Conservation (phyloP, 2,113 vertebrate species). For the Odocoileus hemionus region DNA sequence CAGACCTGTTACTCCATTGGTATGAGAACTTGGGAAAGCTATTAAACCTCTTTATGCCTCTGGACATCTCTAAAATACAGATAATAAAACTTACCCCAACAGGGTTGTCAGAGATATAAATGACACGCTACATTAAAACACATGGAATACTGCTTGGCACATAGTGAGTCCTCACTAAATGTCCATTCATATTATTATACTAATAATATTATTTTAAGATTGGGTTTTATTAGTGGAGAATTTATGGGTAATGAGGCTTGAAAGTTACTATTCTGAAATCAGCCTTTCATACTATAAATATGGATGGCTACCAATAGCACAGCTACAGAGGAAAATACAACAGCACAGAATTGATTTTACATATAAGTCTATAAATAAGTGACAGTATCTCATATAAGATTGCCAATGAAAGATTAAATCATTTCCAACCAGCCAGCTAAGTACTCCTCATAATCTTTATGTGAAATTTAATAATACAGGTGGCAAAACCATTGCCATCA, state of each 20-base stretch:
- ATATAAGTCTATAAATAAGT: conserved; percentile 50
- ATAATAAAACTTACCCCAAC: neutral
- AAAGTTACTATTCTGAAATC: conserved; percentile 24
- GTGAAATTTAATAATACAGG: conserved; percentile 52
- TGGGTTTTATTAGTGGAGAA: conserved; percentile 24
- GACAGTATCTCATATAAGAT: neutral
- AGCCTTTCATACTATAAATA: conserved; percentile 12
- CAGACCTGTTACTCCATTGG: neutral
- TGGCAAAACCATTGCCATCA: conserved; percentile 9
- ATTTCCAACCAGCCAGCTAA: conserved; percentile 38
- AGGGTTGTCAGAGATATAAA: neutral
- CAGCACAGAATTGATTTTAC: conserved; percentile 45
- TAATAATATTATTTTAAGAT: neutral
- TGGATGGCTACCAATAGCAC: neutral
- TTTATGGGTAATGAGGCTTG: conserved; percentile 13
- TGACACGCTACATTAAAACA: neutral
- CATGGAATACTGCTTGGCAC: neutral
- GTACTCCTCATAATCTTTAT: conserved; percentile 7
- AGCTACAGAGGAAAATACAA: conserved; percentile 39
- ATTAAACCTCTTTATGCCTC: neutral
- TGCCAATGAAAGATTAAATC: conserved; percentile 47
- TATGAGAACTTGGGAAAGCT: neutral
- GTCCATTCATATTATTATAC: neutral
- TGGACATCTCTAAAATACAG: neutral
- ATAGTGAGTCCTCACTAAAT: neutral